A percentile compares a stretch with the other conserved stretches of the same genome.
Evolutionary conservation across 1,140 invertebrate species (phyloP).

Genomic region (Heliconius eleuchia): DNA sequence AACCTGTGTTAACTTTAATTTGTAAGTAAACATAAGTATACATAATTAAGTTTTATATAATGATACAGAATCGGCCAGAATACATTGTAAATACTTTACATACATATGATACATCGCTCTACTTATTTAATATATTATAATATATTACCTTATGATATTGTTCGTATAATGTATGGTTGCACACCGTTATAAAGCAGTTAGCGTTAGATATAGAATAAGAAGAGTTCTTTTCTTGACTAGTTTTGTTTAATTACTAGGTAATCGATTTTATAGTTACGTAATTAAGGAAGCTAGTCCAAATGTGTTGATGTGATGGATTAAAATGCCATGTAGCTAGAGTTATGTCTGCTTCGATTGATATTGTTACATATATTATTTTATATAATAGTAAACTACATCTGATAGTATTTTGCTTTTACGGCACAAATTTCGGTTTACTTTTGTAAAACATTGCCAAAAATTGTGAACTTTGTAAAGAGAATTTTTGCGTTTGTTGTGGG

Average conservation of each 20-base stretch:
- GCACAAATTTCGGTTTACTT: conserved; percentile 46
- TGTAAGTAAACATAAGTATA: conserved; percentile 40
- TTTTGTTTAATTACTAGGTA: conserved; percentile 78
- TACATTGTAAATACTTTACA: conserved; percentile 48
- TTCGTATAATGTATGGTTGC: conserved; percentile 54
- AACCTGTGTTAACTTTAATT: conserved; percentile 47
- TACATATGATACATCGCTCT: conserved; percentile 37
- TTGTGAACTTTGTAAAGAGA: conserved; percentile 58
- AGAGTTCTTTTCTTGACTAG: conserved; percentile 70
- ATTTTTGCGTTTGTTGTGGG: conserved; percentile 68
- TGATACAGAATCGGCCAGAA: conserved; percentile 39
- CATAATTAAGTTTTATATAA: conserved; percentile 37
- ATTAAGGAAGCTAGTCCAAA: conserved; percentile 81
- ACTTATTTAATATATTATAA: conserved; percentile 49
- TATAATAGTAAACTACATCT: conserved; percentile 33
- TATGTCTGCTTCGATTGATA: conserved; percentile 62
- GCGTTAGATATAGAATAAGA: conserved; percentile 56
- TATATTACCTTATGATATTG: conserved; percentile 51
- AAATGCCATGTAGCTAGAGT: conserved; percentile 71
- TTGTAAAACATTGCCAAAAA: conserved; percentile 71
- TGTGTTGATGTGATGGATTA: conserved; percentile 75
- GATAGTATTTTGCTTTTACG: conserved; percentile 53
- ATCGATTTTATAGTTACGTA: conserved; percentile 70
- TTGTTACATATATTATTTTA: conserved; percentile 36
- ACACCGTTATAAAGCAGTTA: conserved; percentile 62